Evolutionary conservation across 2,113 vertebrate genomes (phyloP).

Genomic region (Datnioides undecimradiatus): DNA sequence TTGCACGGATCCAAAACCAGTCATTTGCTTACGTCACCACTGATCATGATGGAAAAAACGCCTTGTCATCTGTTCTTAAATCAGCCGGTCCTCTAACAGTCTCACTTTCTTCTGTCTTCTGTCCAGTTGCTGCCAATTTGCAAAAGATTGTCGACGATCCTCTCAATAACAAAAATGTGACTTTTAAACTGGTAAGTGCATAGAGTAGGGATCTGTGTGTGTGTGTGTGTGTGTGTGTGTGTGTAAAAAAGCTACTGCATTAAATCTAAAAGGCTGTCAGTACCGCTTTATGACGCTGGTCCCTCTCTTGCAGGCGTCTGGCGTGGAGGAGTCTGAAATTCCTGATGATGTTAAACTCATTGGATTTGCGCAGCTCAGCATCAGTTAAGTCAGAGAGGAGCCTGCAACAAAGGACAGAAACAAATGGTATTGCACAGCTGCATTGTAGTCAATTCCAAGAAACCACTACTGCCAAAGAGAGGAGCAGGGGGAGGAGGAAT

Average conservation of each 20-base stretch:
- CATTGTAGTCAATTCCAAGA: conserved; percentile 86
- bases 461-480: conserved; percentile 97
- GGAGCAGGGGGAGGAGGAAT: conserved; percentile 20
- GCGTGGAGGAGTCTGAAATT: conserved; percentile 95
- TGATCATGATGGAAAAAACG: neutral
- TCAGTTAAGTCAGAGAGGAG: conserved; percentile 89
- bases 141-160: conserved; percentile 99
- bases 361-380: conserved; percentile 99
- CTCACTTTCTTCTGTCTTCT: conserved; percentile 48
- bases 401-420: conserved; percentile 70
- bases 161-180: conserved; percentile 95
- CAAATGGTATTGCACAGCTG: conserved; percentile 81
- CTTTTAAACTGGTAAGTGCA: conserved; percentile 96
- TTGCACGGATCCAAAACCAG: neutral
- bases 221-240: too few relatives aligned
- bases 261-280: too few relatives aligned
- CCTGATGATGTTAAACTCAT: conserved; percentile 97
- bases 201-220: neutral
- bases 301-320: conserved; percentile 88
- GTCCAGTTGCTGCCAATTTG: conserved; percentile 98
- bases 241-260: too few relatives aligned
- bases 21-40: neutral
- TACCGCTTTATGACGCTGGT: neutral
- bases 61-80: neutral
- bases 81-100: neutral